Conservation (phyloP, 2,113 vertebrate species). For the Lasiurus borealis region DNA sequence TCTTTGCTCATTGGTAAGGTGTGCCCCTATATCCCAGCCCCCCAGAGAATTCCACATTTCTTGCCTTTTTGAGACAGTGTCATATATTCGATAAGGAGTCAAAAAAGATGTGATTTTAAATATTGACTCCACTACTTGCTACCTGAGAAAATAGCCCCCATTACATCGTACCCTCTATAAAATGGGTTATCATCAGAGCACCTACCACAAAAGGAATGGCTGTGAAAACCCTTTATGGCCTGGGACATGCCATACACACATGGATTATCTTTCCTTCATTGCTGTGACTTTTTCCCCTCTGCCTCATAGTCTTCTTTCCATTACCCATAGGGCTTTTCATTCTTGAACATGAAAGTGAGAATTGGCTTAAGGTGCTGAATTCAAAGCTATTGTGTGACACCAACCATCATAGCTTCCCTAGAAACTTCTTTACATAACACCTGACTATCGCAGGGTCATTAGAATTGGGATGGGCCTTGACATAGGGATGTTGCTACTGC, state of each 20-base stretch:
- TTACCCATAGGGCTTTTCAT: constrained; percentile 17
- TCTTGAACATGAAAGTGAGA: constrained; percentile 36
- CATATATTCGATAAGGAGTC: neutral
- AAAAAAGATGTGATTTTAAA: neutral
- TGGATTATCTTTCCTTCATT: neutral
- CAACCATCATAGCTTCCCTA: neutral
- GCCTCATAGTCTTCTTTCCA: neutral
- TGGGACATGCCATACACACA: neutral
- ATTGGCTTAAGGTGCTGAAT: neutral
- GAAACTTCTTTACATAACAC: neutral
- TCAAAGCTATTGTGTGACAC: neutral
- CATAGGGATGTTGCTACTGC: neutral
- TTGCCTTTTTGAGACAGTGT: neutral
- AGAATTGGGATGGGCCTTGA: neutral
- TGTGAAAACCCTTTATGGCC: neutral
- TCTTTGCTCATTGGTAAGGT: neutral
- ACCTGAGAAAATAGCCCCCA: constrained; percentile 1
- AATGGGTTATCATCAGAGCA: neutral
- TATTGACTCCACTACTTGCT: neutral
- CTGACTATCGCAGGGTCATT: neutral
- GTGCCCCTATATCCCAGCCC: too few relatives aligned
- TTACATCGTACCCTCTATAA: constrained; percentile 9
- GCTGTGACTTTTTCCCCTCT: neutral
- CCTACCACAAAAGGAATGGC: neutral
- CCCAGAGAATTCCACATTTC: neutral